Conservation (phyloP, 2,888 invertebrate species). For the Chymomyza fuscimana region DNA sequence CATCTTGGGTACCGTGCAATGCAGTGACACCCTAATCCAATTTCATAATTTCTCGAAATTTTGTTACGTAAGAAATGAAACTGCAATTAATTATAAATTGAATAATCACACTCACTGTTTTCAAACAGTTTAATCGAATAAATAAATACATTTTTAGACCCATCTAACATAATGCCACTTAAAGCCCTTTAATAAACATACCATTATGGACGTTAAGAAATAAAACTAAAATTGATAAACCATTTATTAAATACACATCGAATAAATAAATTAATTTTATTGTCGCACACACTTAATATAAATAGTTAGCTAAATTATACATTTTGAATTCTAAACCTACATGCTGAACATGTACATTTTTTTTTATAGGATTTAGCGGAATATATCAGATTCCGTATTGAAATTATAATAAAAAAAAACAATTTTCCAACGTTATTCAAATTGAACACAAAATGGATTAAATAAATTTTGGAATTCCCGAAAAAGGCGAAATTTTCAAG, state of each 20-base stretch:
- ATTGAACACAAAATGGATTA: neutral
- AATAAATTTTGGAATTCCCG: neutral
- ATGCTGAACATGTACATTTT: neutral
- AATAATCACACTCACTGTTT: too few relatives aligned
- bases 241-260: slow-evolving; percentile 43
- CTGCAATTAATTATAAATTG: too few relatives aligned
- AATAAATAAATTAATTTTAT: slow-evolving; percentile 79
- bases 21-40: too few relatives aligned
- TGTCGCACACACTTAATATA: slow-evolving; percentile 77
- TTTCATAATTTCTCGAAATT: too few relatives aligned
- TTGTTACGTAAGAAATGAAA: too few relatives aligned
- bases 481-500: neutral
- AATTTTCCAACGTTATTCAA: neutral
- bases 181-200: too few relatives aligned
- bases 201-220: neutral
- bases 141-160: too few relatives aligned
- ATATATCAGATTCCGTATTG: neutral
- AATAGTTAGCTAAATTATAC: slow-evolving; percentile 61
- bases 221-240: neutral
- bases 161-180: too few relatives aligned
- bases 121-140: too few relatives aligned
- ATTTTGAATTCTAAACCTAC: slow-evolving; percentile 38
- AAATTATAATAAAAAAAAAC: neutral
- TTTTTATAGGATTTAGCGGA: slow-evolving; percentile 13
- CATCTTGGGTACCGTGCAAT: too few relatives aligned